Evolutionary conservation across 2,113 vertebrate species (phyloP).

Genomic region (Scopus umbretta): DNA sequence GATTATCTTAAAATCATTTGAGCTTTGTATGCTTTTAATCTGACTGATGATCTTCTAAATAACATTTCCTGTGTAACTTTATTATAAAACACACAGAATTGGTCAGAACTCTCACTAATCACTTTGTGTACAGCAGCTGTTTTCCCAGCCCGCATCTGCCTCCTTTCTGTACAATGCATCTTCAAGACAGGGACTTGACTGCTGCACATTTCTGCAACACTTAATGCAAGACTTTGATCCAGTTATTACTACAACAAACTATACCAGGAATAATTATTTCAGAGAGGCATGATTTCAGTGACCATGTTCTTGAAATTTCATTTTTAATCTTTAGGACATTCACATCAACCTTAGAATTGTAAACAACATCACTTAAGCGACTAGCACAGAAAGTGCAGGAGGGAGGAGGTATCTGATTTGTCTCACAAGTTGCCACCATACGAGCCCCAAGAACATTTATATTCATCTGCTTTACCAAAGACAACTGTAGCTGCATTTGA

Average conservation of each 20-base stretch:
- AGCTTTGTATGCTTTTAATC: not conserved
- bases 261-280: not conserved
- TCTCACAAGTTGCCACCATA: not conserved
- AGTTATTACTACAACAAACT: not conserved
- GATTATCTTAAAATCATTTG: not conserved
- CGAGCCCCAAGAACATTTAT: not conserved
- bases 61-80: not conserved
- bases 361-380: not conserved
- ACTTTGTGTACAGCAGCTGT: not conserved
- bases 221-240: not conserved
- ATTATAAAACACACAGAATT: not conserved
- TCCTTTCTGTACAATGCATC: not conserved
- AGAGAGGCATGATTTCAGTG: not conserved
- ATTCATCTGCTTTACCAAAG: not conserved
- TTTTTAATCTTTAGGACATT: not conserved
- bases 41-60: not conserved
- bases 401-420: not conserved
- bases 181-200: not conserved
- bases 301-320: not conserved
- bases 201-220: not conserved
- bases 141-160: not conserved
- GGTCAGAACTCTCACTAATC: not conserved
- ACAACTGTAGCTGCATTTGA: not conserved
- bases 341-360: not conserved
- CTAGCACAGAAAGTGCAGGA: not conserved